Conservation (phyloP, 2,113 vertebrate genomes). For the Cricetomys ansorgei region DNA sequence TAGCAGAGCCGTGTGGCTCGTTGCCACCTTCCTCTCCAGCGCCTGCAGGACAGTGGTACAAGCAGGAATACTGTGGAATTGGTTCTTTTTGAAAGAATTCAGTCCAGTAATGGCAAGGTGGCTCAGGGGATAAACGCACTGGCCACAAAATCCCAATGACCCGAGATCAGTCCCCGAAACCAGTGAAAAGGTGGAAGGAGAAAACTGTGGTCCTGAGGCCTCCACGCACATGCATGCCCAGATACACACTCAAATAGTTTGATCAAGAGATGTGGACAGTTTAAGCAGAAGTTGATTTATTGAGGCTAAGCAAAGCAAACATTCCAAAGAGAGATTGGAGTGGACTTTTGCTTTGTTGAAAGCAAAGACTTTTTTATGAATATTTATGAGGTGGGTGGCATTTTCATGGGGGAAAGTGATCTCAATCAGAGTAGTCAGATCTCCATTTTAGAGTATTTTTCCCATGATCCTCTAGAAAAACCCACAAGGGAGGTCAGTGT, state of each 20-base stretch:
- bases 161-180: neutral
- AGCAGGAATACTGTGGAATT: too few species aligned
- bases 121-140: neutral
- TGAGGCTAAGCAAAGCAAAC: neutral
- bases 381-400: neutral
- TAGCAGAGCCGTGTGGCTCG: neutral
- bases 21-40: accelerated
- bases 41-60: neutral
- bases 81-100: neutral
- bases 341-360: neutral
- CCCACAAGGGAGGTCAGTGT: neutral
- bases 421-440: neutral
- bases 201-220: neutral
- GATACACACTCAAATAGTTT: neutral
- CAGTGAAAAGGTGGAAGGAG: neutral
- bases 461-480: neutral
- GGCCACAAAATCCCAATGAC: neutral
- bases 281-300: neutral
- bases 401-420: neutral
- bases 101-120: neutral
- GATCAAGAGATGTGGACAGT: neutral
- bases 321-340: neutral
- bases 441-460: neutral
- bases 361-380: neutral
- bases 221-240: neutral